Percentiles rank a stretch among this genome's conserved stretches.
phyloP scores from a whole-genome alignment of 2,888 invertebrate genomes.

The Hemicrepidius hirtus region DNA sequence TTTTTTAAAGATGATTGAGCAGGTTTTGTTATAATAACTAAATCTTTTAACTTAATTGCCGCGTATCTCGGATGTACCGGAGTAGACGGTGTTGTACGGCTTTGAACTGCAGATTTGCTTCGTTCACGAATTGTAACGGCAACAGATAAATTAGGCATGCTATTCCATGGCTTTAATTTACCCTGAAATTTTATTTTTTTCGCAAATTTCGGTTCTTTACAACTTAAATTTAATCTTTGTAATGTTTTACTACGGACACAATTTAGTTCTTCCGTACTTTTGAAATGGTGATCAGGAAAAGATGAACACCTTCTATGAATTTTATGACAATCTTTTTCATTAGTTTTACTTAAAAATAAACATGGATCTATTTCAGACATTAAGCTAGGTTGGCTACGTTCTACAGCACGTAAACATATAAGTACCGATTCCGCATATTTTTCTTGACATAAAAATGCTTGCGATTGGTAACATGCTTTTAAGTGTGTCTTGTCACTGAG shows the following conservation, averaged over 20 bases:
- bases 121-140: constrained; percentile 52
- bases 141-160: constrained; percentile 69
- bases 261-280: constrained; percentile 54
- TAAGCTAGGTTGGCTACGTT: constrained; percentile 77
- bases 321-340: constrained; percentile 68
- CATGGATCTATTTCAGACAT: constrained; percentile 78
- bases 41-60: constrained; percentile 5
- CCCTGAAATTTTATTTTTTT: constrained; percentile 56
- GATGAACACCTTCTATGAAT: constrained; percentile 75
- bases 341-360: constrained; percentile 69
- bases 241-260: constrained; percentile 44
- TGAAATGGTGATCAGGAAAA: constrained; percentile 72
- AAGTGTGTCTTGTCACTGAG: constrained; percentile 78
- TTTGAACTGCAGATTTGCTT: constrained; percentile 59
- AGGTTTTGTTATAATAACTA: constrained; percentile 5
- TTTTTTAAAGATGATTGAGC: constrained; percentile 13
- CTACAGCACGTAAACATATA: constrained; percentile 79
- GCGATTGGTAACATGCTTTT: constrained; percentile 74
- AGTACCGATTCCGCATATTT: constrained; percentile 77
- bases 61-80: constrained; percentile 61
- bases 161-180: constrained; percentile 70
- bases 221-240: constrained; percentile 36
- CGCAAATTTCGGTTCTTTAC: constrained; percentile 29
- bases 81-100: constrained; percentile 68
- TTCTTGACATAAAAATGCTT: constrained; percentile 77